Conservation (phyloP, 2,797 vertebrate genomes). For the Tauraco hartlaubi region DNA sequence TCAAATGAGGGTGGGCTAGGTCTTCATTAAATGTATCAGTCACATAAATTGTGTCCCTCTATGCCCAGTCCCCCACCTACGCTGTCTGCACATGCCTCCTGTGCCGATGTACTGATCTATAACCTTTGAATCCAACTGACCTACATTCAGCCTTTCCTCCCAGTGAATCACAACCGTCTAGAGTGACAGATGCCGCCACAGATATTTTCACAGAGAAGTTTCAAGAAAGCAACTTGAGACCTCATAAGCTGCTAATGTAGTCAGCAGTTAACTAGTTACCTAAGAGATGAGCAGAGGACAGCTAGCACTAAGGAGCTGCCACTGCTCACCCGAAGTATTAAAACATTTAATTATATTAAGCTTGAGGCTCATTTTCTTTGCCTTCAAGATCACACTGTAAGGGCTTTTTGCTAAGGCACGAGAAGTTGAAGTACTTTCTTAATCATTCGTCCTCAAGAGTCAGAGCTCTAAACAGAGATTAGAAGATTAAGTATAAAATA, state of each 20-base stretch:
- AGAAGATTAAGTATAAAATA: slow-evolving; percentile 8
- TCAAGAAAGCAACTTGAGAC: slow-evolving; percentile 29
- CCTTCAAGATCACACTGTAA: neutral
- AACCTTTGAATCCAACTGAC: slow-evolving; percentile 40
- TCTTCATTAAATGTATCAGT: neutral
- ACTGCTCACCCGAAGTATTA: neutral
- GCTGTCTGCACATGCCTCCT: neutral
- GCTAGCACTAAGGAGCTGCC: neutral
- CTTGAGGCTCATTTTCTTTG: neutral
- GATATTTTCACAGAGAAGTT: neutral
- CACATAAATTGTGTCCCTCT: neutral
- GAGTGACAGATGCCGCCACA: slow-evolving; percentile 24
- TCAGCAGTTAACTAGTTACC: neutral
- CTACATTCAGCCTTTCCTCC: slow-evolving; percentile 39
- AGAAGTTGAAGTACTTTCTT: neutral
- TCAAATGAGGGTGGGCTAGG: neutral
- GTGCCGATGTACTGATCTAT: neutral
- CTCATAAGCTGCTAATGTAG: neutral
- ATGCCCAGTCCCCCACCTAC: neutral
- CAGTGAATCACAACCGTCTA: slow-evolving; percentile 32
- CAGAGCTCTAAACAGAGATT: neutral
- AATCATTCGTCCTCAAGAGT: neutral
- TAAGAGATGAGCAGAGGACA: neutral
- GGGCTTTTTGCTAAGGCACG: neutral
- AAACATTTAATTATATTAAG: neutral